Percentiles rank a stretch among this genome's conserved stretches.
These are phyloP conservation scores for Chaetogeoica ovagalla DNA, from an alignment of 2,888 invertebrate genomes.

Conservation along the genomic window DNA sequence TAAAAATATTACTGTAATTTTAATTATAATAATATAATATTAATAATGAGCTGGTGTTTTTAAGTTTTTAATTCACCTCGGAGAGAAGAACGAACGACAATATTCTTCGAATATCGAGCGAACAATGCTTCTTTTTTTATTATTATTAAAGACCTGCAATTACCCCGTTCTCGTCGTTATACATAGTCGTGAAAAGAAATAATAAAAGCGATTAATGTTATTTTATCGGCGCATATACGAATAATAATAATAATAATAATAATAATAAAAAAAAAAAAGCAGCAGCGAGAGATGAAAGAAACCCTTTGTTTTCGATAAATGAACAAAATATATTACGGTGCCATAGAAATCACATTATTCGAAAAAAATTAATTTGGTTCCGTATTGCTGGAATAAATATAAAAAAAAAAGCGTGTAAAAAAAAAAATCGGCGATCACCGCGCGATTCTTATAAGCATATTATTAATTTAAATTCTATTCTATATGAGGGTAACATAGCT, in stretches of 20 bases:
- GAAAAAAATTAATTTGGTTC: constrained; percentile 31
- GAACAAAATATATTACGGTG: constrained; percentile 11
- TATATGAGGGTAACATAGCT: no score
- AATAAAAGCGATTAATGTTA: constrained; percentile 24
- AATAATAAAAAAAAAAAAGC: background rate
- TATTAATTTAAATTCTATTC: no score
- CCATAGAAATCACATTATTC: constrained; percentile 20
- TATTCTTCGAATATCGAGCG: background rate
- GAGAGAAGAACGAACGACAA: background rate
- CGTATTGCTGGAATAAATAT: background rate
- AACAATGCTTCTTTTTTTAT: constrained; percentile 27
- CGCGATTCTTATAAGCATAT: no score
- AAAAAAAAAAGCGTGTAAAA: background rate
- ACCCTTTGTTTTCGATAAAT: constrained; percentile 24
- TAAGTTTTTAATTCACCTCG: constrained; percentile 18
- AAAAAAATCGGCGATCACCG: background rate
- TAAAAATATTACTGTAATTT: no score
- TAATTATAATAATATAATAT: background rate
- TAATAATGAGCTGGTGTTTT: background rate
- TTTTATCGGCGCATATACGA: background rate
- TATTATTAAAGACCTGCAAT: constrained; percentile 17
- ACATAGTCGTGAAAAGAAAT: background rate
- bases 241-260: no score
- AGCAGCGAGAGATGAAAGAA: background rate
- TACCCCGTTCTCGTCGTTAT: background rate